Evolutionary conservation across 1,140 invertebrate species (phyloP).

Genomic region (Monomorium pharaonis): DNA sequence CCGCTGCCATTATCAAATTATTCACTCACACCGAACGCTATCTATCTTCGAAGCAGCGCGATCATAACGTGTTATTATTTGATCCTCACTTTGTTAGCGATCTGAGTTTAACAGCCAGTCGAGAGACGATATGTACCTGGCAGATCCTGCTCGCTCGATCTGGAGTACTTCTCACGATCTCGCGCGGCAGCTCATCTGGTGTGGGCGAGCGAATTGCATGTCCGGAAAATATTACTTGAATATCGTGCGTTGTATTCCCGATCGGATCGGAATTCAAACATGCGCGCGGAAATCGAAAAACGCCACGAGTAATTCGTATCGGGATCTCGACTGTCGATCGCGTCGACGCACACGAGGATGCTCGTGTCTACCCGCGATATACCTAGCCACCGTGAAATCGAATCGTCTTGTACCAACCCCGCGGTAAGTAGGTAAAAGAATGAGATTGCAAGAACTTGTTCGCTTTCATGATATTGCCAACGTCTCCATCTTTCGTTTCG

Average conservation of each 20-base stretch:
- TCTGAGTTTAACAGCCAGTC: slow-evolving; percentile 79
- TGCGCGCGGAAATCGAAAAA: slow-evolving; percentile 19
- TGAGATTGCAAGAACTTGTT: neutral
- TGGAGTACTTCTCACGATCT: slow-evolving; percentile 82
- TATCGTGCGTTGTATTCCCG: neutral
- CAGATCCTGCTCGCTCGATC: slow-evolving; percentile 78
- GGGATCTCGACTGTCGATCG: slow-evolving; percentile 40
- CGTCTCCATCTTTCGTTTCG: neutral
- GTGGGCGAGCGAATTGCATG: slow-evolving; percentile 16
- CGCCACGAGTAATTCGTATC: slow-evolving; percentile 8
- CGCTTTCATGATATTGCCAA: too few relatives aligned
- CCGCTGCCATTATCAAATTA: slow-evolving; percentile 83
- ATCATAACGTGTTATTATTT: slow-evolving; percentile 85
- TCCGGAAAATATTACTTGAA: slow-evolving; percentile 41
- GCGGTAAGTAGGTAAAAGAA: neutral
- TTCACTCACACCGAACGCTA: slow-evolving; percentile 83
- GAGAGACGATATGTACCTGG: slow-evolving; percentile 68
- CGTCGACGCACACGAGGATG: neutral
- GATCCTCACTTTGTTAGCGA: slow-evolving; percentile 85
- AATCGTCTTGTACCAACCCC: neutral
- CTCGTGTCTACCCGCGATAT: neutral
- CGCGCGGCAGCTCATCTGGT: slow-evolving; percentile 50
- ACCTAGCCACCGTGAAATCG: slow-evolving; percentile 1
- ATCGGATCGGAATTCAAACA: slow-evolving; percentile 25
- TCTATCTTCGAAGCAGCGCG: slow-evolving; percentile 81